Conservation (phyloP, 2,113 vertebrate species). For the Lagopus leucura region DNA sequence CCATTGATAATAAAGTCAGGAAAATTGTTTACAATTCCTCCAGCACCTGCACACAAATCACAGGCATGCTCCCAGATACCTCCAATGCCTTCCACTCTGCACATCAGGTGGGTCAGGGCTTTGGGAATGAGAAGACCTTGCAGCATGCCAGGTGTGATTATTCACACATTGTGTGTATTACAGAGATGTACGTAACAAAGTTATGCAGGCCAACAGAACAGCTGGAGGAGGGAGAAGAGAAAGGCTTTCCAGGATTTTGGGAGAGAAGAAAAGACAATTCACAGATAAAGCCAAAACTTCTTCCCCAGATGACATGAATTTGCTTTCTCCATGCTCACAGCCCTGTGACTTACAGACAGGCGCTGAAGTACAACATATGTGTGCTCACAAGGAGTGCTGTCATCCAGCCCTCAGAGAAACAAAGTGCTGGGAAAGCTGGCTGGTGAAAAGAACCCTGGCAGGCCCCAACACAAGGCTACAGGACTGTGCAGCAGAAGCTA, state of each 20-base stretch:
- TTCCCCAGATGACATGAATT: background rate
- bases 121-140: accelerated
- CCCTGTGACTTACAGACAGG: background rate
- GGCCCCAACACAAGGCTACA: background rate
- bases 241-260: background rate
- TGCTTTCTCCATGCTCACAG: background rate
- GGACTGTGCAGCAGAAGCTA: accelerated
- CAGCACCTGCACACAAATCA: accelerated
- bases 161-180: accelerated
- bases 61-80: background rate
- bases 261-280: background rate
- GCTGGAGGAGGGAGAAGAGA: accelerated
- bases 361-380: background rate
- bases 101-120: accelerated
- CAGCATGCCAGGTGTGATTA: accelerated
- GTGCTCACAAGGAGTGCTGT: accelerated
- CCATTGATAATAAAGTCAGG: background rate
- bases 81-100: accelerated
- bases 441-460: accelerated
- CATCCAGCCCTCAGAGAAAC: background rate
- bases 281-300: background rate
- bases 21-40: background rate
- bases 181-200: background rate
- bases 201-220: background rate
- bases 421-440: accelerated